phyloP scores from a whole-genome alignment of 2,797 vertebrate species.

The Cyprinodon diabolis region DNA sequence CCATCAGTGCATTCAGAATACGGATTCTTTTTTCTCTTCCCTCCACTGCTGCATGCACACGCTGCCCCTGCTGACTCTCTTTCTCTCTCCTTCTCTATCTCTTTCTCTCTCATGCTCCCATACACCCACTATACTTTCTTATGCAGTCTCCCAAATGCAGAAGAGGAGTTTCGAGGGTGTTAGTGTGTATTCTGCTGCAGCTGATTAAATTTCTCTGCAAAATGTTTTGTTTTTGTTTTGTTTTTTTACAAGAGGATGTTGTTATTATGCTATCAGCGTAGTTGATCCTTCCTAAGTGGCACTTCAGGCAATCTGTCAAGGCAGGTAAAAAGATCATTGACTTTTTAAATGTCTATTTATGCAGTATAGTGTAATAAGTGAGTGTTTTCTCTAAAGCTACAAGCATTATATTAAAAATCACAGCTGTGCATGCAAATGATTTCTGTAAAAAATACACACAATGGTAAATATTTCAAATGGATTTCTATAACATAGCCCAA shows the following conservation, averaged over 20 bases:
- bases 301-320: conserved; percentile 60
- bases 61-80: conserved; percentile 68
- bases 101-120: conserved; percentile 53
- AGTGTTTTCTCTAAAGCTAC: conserved; percentile 29
- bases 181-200: conserved; percentile 29
- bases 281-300: conserved; percentile 60
- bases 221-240: conserved; percentile 34
- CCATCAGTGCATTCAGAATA: conserved; percentile 80
- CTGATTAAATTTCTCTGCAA: conserved; percentile 54
- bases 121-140: conserved; percentile 66
- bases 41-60: conserved; percentile 67
- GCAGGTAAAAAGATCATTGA: conserved; percentile 69
- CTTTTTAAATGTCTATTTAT: conserved; percentile 29
- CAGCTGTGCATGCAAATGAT: not conserved
- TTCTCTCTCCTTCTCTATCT: conserved; percentile 61
- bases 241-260: conserved; percentile 43
- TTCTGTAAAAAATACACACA: conserved; percentile 1
- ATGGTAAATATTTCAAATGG: not conserved
- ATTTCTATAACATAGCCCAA: no score
- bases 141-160: conserved; percentile 63
- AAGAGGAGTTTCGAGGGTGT: conserved; percentile 51
- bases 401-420: conserved; percentile 35
- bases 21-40: conserved; percentile 67
- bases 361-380: conserved; percentile 55
- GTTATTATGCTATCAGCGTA: conserved; percentile 48